These are phyloP conservation scores for Acrobasis suavella DNA, from an alignment of 2,888 invertebrate species.

Conservation along the genomic window DNA sequence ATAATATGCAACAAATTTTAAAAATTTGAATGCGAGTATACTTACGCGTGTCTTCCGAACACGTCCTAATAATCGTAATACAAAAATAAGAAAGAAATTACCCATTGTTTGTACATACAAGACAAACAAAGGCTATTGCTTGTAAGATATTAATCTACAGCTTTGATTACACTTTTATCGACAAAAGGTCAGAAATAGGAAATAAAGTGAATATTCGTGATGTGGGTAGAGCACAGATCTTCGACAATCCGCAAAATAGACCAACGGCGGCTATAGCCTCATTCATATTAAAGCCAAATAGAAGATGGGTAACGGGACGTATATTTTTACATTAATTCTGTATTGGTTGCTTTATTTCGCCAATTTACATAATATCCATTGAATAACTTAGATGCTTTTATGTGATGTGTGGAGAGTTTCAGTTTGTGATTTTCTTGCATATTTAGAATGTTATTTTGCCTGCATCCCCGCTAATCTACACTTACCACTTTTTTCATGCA, in stretches of 20 bases:
- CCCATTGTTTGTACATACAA: not conserved
- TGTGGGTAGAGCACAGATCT: not conserved
- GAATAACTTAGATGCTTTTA: not conserved
- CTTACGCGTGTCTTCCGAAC: too few species aligned
- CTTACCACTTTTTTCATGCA: too few species aligned
- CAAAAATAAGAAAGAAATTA: not conserved
- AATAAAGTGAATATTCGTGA: slow-evolving; percentile 11
- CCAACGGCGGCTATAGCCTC: slow-evolving; percentile 2
- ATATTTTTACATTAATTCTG: slow-evolving; percentile 14
- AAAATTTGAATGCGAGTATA: too few species aligned
- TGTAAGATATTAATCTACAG: slow-evolving; percentile 7
- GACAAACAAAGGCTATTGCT: slow-evolving; percentile 10
- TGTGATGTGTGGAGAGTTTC: not conserved
- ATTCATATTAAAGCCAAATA: slow-evolving; percentile 13
- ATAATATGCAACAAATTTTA: too few species aligned
- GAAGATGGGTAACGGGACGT: not conserved
- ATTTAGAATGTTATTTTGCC: too few species aligned
- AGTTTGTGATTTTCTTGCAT: too few species aligned
- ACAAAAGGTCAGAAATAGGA: not conserved
- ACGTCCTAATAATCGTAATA: not conserved
- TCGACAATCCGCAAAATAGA: slow-evolving; percentile 5
- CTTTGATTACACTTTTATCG: not conserved
- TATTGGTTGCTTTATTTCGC: not conserved
- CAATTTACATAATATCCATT: not conserved
- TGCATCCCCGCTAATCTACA: too few species aligned